Evolutionary conservation across 2,113 vertebrate genomes (phyloP), one percentile per base, ranked within the genome.

Genomic region (zebrafish (Danio rerio)): DNA sequence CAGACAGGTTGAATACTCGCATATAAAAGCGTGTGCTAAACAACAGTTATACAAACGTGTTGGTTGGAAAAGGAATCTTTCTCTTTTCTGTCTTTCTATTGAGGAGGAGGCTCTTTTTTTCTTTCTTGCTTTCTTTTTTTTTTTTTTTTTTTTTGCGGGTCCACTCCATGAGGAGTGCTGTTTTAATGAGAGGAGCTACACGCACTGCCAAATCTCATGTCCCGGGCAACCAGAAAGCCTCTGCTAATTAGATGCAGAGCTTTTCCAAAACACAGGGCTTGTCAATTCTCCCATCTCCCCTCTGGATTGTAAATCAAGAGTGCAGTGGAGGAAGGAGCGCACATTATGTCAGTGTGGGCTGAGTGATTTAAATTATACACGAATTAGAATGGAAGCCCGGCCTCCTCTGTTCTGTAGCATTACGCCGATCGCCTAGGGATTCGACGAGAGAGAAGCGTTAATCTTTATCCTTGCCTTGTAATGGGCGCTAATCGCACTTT

Each of bases 111-210:
- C 53, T n/a, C 31, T 43, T 20, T 71, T 71, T 71, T 71, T 21
- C 16, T 9, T 18, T 59, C 7, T 59, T 31, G 31, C 31, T 56
- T 42, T n/a, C 15, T 68, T 68, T 45, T 47, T 47, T 61, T 81
- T n/a, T 68, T 68, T 45, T 47, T 47, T 61, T 81, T n/a, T 62
- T 49, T 20, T 74, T 72, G 20, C 31, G 31, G 65, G 84, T 81
- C 81, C 55, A 94, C 93, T 93, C 93, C 93, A 86, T 87, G 93
- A 95, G 94, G 94, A 94, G 93, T 93, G 94, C 94, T 94, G 92
- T 95, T 96, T 96, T 96, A 96, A 96, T 96, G 95, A 96, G 96
- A 92, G 94, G 92, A 93, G 92, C 93, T 83, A 94, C 93, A 94
- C 93, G 93, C 94, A 93, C 93, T 94, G 92, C 88, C 70, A 88